These are phyloP conservation scores for Dendrolimus punctatus DNA, from an alignment of 1,140 invertebrate species.

Conservation along the genomic window DNA sequence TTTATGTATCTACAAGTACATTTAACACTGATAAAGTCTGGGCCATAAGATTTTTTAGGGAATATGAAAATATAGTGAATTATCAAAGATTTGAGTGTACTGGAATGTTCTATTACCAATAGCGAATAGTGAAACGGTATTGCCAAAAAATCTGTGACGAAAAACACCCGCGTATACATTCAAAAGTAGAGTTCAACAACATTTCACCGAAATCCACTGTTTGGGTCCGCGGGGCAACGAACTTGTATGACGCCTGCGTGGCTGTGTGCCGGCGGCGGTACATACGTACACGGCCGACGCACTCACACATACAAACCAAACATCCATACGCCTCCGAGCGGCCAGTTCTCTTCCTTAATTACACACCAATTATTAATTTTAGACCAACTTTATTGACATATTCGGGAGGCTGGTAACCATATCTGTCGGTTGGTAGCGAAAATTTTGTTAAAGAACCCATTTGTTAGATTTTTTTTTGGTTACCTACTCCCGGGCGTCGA, in stretches of 20 bases:
- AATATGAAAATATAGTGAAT: too few species aligned
- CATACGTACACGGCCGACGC: slow-evolving; percentile 28
- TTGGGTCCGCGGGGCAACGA: slow-evolving; percentile 64
- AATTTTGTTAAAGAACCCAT: slow-evolving; percentile 28
- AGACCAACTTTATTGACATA: slow-evolving; percentile 19
- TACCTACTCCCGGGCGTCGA: slow-evolving; percentile 14
- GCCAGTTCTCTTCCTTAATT: slow-evolving; percentile 55
- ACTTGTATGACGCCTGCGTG: slow-evolving; percentile 42
- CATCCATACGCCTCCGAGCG: slow-evolving; percentile 21
- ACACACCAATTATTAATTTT: slow-evolving; percentile 33
- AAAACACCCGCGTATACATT: slow-evolving; percentile 34
- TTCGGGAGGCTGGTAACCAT: slow-evolving; percentile 13
- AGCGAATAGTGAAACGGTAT: slow-evolving; percentile 16
- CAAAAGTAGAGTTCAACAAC: slow-evolving; percentile 64
- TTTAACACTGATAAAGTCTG: too few species aligned
- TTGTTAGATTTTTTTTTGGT: slow-evolving; percentile 26
- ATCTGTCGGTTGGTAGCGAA: slow-evolving; percentile 2
- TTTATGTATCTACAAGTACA: too few species aligned
- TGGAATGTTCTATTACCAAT: slow-evolving; percentile 6
- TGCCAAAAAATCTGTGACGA: slow-evolving; percentile 26
- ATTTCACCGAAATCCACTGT: slow-evolving; percentile 70
- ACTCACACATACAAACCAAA: slow-evolving; percentile 41
- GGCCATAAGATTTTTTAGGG: too few species aligned
- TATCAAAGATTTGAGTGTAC: slow-evolving; percentile 7
- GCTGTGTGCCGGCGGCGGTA: slow-evolving; percentile 45